phyloP scores from a whole-genome alignment of 64 coral and sea anemone genomes.

The Anthopleura sola region DNA sequence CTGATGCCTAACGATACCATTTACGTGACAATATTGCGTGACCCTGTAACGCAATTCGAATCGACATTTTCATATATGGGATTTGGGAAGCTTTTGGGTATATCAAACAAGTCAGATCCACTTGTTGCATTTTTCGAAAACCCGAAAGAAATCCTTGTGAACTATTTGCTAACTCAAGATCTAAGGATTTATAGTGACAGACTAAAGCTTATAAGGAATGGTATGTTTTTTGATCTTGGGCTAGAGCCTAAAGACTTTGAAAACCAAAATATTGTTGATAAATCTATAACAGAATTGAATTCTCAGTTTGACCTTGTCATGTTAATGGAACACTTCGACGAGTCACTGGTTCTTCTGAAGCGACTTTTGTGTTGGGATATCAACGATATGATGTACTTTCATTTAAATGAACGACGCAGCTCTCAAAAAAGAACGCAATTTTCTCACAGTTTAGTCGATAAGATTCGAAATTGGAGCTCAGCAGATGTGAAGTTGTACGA shows the following conservation, averaged over 20 bases:
- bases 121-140: conserved; percentile 81
- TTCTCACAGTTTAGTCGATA: conserved; percentile 28
- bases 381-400: conserved; percentile 83
- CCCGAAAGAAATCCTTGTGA: conserved; percentile 69
- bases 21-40: conserved; percentile 88
- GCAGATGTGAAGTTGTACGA: conserved; percentile 70
- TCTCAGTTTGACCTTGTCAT: conserved; percentile 80
- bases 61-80: conserved; percentile 91
- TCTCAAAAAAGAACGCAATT: conserved; percentile 39
- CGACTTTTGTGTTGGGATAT: conserved; percentile 78
- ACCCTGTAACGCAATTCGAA: conserved; percentile 84
- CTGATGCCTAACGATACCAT: conserved; percentile 88
- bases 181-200: conserved; percentile 80
- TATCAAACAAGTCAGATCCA: conserved; percentile 67
- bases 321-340: conserved; percentile 79
- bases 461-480: conserved; percentile 74
- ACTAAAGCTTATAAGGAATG: conserved; percentile 91
- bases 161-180: conserved; percentile 82
- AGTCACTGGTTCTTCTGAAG: conserved; percentile 79
- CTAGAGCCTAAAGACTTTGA: conserved; percentile 83
- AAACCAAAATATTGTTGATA: conserved; percentile 36
- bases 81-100: conserved; percentile 81
- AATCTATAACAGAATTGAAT: conserved; percentile 42
- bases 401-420: conserved; percentile 62
- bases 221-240: conserved; percentile 94